phyloP scores from a whole-genome alignment of 2,888 invertebrate genomes.

The Apoderus coryli region DNA sequence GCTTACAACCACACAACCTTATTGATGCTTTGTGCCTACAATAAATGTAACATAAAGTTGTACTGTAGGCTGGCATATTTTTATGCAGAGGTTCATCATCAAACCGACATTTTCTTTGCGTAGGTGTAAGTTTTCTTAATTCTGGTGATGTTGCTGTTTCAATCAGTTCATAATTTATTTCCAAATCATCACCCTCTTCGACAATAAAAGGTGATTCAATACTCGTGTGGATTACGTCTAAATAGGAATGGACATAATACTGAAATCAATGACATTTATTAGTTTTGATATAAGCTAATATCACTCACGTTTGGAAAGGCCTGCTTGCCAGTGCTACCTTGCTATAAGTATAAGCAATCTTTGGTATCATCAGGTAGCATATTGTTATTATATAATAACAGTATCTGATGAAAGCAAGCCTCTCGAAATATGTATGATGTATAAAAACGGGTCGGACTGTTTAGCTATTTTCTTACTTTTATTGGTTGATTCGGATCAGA shows the following conservation, averaged over 20 bases:
- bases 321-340: too few relatives aligned
- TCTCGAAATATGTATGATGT: too few relatives aligned
- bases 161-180: slow-evolving; percentile 31
- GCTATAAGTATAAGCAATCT: too few relatives aligned
- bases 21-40: slow-evolving; percentile 39
- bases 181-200: slow-evolving; percentile 31
- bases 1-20: slow-evolving; percentile 41
- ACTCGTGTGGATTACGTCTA: slow-evolving; percentile 39
- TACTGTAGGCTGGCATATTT: slow-evolving; percentile 38
- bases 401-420: too few relatives aligned
- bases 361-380: too few relatives aligned
- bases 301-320: too few relatives aligned
- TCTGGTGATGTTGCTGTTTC: slow-evolving; percentile 37
- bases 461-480: too few relatives aligned
- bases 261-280: too few relatives aligned
- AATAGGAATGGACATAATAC: slow-evolving; percentile 46
- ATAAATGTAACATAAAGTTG: slow-evolving; percentile 39
- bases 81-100: slow-evolving; percentile 34
- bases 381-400: too few relatives aligned
- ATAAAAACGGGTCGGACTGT: too few relatives aligned
- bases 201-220: slow-evolving; percentile 24
- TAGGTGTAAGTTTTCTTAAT: slow-evolving; percentile 33
- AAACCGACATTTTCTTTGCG: slow-evolving; percentile 39
- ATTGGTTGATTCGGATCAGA: slow-evolving; percentile 28
- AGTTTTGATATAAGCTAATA: too few relatives aligned